These are phyloP conservation scores for Megaleporinus macrocephalus DNA, from an alignment of 2,113 vertebrate species.

Conservation along the genomic window DNA sequence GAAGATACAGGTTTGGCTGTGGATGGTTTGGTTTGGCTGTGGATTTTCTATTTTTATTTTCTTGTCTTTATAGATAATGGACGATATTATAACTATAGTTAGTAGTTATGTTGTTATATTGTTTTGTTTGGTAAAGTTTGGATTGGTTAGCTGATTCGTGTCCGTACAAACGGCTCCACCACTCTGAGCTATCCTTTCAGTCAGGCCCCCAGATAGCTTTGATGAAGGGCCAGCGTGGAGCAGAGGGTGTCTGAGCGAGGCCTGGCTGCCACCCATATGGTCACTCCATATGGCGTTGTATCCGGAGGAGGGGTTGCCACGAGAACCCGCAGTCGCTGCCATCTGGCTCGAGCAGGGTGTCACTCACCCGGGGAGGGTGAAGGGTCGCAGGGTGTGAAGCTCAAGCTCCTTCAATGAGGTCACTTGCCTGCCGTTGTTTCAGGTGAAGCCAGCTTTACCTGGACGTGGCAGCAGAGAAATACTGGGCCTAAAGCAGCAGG, in stretches of 20 bases:
- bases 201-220: not conserved
- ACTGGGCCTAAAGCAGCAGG: not conserved
- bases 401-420: not conserved
- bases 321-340: conserved; percentile 59
- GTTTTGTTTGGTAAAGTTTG: too few species aligned
- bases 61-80: too few species aligned
- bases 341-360: conserved; percentile 63
- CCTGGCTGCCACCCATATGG: conserved; percentile 41
- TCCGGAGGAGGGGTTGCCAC: conserved; percentile 42
- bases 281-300: conserved; percentile 38
- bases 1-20: too few species aligned
- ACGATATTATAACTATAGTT: too few species aligned
- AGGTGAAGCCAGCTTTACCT: not conserved
- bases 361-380: conserved; percentile 22
- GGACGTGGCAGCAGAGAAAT: not conserved
- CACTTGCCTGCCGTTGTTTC: not conserved
- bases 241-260: not conserved
- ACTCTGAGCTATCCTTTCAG: not conserved
- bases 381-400: not conserved
- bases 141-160: not conserved
- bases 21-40: too few species aligned
- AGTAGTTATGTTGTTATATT: too few species aligned
- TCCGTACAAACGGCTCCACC: not conserved
- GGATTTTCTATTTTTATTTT: too few species aligned
- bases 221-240: conserved; percentile 15